Base-by-base conservation (phyloP, 1,140 invertebrate genomes). In the Drosophila nigrodunni region DNA sequence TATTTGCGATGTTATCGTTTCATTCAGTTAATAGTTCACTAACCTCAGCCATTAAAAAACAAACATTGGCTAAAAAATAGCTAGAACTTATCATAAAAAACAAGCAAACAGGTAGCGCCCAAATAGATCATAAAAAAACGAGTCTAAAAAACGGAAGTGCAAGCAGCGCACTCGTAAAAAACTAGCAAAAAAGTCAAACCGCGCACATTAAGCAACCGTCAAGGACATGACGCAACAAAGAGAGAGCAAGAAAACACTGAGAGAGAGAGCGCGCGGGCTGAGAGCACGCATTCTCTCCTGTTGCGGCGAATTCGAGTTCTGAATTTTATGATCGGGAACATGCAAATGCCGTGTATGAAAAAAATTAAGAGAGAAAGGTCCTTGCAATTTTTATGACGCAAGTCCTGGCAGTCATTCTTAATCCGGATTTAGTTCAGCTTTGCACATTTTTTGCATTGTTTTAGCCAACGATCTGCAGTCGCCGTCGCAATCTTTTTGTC, bases 371-470 rank as follows among this genome's bases (percentile, higher is more conserved):
- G 30, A 3, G 35, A 50, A 47, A 54, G 44, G 49, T 34, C 30
- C 13, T 30, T 61, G 13, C n/a, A 7, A 7, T 44, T 49, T 85
- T 81, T 89, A 85, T 74, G 85, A 83, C 65, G 55, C 60, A 77
- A 77, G 62, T 46, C 68, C 21, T 50, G 37, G 35, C 61, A 39
- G 72, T 75, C 82, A 77, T 77, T 89, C 78, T 78, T 90, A 89
- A 86, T 50, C 72, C 85, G 85, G 86, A 89, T 89, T 89, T 90
- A 90, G 85, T 89, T 85, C 78, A 90, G 62, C 70, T 74, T 72
- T 76, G 77, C 66, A 81, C 69, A 85, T 89, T 89, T 90, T 89
- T 90, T 89, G 77, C 78, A 81, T 88, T 89, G 85, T 78, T 73
- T 78, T 86, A 44, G 54, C 25, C 59, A 37, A 39, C 52, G 54